Conservation (phyloP, 1,140 invertebrate species). For the Phenacoccus solenopsis region DNA sequence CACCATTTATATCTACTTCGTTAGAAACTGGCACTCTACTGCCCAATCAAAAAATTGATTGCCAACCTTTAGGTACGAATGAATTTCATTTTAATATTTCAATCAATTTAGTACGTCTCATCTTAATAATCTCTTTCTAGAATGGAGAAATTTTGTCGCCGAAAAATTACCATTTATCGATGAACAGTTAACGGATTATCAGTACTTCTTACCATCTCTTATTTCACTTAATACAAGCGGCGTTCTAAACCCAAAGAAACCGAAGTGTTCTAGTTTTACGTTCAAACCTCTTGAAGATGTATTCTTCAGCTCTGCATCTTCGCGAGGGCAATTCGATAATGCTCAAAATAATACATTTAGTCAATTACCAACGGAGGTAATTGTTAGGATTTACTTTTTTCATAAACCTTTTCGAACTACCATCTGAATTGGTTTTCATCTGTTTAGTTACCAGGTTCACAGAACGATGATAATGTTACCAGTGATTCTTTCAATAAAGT, state of each 20-base stretch:
- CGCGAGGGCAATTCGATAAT: background rate
- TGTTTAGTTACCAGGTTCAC: background rate
- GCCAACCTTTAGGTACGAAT: conserved; percentile 23
- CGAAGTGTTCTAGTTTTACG: background rate
- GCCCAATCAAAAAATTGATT: conserved; percentile 22
- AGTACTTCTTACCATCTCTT: conserved; percentile 38
- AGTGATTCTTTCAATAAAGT: background rate
- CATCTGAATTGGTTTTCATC: too few relatives aligned
- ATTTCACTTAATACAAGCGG: conserved; percentile 32
- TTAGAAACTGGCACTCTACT: conserved; percentile 24
- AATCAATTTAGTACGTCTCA: too few relatives aligned
- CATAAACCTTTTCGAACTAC: background rate
- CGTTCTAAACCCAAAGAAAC: background rate
- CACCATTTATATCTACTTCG: conserved; percentile 23
- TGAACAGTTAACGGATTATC: conserved; percentile 36
- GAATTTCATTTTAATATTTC: too few relatives aligned
- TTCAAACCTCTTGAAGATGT: background rate
- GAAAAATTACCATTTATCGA: conserved; percentile 37
- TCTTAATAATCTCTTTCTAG: too few relatives aligned
- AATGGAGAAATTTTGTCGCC: conserved; percentile 37
- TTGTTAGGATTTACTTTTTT: background rate
- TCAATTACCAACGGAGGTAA: background rate
- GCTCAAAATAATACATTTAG: background rate
- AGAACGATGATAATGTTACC: background rate
- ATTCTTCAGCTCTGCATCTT: background rate